Evolutionary conservation across 2,888 invertebrate species (phyloP).

Genomic region (Orchesellides sinensis): DNA sequence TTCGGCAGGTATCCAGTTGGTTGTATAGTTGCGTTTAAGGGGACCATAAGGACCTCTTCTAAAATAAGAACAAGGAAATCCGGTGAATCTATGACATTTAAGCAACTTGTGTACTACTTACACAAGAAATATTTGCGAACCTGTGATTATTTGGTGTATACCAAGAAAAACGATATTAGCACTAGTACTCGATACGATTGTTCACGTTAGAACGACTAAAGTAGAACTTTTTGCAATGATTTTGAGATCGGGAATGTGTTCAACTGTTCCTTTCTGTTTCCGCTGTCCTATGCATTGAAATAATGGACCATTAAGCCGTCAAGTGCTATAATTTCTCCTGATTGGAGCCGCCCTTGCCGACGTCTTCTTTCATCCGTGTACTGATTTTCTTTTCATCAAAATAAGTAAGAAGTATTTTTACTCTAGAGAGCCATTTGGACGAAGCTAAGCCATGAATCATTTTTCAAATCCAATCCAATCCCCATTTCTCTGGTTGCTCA

Average conservation of each 20-base stretch:
- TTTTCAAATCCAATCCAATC: conserved; percentile 63
- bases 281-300: conserved; percentile 45
- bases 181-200: no score
- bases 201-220: neutral
- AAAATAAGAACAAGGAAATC: no score
- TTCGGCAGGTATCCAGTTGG: no score
- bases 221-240: conserved; percentile 28
- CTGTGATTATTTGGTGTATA: no score
- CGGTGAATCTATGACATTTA: no score
- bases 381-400: conserved; percentile 17
- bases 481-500: conserved; percentile 45
- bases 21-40: no score
- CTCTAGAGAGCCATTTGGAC: conserved; percentile 46
- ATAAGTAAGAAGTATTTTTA: neutral
- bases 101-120: no score
- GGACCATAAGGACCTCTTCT: no score
- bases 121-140: no score
- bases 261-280: conserved; percentile 40
- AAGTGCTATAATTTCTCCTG: conserved; percentile 60
- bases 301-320: conserved; percentile 65
- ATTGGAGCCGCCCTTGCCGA: conserved; percentile 41
- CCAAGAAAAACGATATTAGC: no score
- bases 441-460: conserved; percentile 58
- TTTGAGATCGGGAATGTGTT: conserved; percentile 27
- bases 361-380: conserved; percentile 17